These are phyloP conservation scores for Anser brachyrhynchus DNA, from an alignment of 2,113 vertebrate species.

Conservation along the genomic window DNA sequence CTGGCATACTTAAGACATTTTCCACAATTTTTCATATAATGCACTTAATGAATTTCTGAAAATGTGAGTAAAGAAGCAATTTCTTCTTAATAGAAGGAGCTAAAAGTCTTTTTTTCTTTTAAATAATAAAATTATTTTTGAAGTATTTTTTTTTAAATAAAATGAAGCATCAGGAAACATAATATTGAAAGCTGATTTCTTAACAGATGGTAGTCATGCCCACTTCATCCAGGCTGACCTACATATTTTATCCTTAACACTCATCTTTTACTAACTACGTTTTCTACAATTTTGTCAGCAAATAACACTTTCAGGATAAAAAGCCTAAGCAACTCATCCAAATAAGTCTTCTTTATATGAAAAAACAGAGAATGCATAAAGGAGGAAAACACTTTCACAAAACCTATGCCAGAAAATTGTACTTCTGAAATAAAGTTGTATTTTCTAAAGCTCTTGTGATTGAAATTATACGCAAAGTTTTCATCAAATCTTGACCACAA, in stretches of 20 bases:
- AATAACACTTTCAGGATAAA: not conserved
- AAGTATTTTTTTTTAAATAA: not conserved
- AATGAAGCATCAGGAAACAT: not conserved
- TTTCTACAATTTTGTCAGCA: not conserved
- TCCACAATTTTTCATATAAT: not conserved
- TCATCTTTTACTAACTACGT: not conserved
- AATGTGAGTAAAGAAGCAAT: not conserved
- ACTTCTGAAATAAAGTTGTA: not conserved
- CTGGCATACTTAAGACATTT: not conserved
- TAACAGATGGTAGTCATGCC: slow-evolving; percentile 15
- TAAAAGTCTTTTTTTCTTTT: not conserved
- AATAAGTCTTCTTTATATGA: not conserved
- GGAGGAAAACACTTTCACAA: not conserved
- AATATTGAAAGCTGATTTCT: not conserved
- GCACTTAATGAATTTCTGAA: not conserved
- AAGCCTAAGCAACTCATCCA: not conserved
- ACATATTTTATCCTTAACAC: not conserved
- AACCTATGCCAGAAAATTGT: not conserved
- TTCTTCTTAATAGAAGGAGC: not conserved
- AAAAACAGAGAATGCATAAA: not conserved
- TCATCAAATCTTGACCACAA: not conserved
- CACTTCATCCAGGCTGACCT: not conserved
- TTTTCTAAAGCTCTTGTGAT: not conserved
- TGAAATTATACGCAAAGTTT: not conserved
- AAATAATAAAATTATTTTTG: not conserved